Evolutionary conservation across 2,888 invertebrate species (phyloP), one percentile per base, ranked within the genome.

Genomic region (Nebria brevicollis): DNA sequence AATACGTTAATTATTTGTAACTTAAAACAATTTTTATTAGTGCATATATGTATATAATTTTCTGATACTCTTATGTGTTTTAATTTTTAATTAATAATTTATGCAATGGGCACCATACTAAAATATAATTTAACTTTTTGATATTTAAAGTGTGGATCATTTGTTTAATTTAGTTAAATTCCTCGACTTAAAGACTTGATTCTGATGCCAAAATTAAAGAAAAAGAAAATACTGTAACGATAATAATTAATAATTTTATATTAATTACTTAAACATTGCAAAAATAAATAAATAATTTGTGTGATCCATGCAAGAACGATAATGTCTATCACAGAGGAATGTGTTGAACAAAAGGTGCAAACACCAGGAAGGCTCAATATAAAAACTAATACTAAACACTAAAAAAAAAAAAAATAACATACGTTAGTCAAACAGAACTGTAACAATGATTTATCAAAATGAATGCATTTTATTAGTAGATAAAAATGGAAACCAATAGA

Each of bases 361-460:
- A 81, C 81, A 81, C 81, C 81, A 81, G 81, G 77, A 72, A 41
- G 81, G 81, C 81, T 81, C 81, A 81, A 81, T 73, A 72, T 79
- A 66, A 77, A 72, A 81, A 81, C 77, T 81, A 81, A 75, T 81
- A 54, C 76, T 77, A 80, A 75, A 75, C 66, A 64, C 72, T 34
- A 65, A 79, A 79, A 78, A n/a, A n/a, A 79, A 66, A 79, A 80
- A 73, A 73, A 54, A 73, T 42, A 77, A 78, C 74, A 74, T 79
- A 75, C 66, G 66, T 79, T 79, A 79, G 79, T 75, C 41, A 75
- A 75, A 79, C 79, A 79, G 79, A 78, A 74, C 74, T 79, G 80
- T 80, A 78, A 80, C 80, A 80, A 80, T 80, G 80, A 80, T 80
- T 80, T 80, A 80, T 80, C 80, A 80, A 80, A 80, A 54, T 54